Conservation (phyloP, 2,888 invertebrate genomes). For the Mesoligia furuncula region DNA sequence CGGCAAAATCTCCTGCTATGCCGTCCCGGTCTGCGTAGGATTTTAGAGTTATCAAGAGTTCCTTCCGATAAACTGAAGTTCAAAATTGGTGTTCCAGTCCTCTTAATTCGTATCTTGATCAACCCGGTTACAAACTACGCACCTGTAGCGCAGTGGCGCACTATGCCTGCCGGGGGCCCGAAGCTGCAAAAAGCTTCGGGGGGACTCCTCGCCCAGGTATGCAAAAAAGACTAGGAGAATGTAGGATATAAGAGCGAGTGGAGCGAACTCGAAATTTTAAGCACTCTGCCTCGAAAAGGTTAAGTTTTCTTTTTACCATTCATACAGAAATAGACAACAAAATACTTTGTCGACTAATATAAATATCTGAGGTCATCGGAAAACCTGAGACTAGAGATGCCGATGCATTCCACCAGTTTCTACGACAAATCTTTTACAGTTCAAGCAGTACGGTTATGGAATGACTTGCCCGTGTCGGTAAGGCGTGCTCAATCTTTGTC, state of each 20-base stretch:
- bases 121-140: not conserved
- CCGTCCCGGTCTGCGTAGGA: no score
- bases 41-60: no score
- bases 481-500: no score
- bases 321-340: not conserved
- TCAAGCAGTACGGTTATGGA: no score
- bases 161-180: not conserved
- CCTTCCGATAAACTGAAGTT: not conserved
- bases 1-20: no score
- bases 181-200: no score
- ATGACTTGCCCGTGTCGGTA: no score
- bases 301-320: not conserved
- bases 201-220: not conserved
- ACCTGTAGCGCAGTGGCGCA: not conserved
- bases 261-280: not conserved
- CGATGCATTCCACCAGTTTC: no score
- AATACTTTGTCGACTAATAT: not conserved
- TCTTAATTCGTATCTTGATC: not conserved
- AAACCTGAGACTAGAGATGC: no score
- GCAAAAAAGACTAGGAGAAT: not conserved
- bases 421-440: no score
- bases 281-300: not conserved
- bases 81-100: not conserved
- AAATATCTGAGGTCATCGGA: no score
- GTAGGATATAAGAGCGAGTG: not conserved